A percentile compares a stretch with the other conserved stretches of the same genome.
phyloP scores from a whole-genome alignment of 2,113 vertebrate genomes.

The Poecilia latipinna region DNA sequence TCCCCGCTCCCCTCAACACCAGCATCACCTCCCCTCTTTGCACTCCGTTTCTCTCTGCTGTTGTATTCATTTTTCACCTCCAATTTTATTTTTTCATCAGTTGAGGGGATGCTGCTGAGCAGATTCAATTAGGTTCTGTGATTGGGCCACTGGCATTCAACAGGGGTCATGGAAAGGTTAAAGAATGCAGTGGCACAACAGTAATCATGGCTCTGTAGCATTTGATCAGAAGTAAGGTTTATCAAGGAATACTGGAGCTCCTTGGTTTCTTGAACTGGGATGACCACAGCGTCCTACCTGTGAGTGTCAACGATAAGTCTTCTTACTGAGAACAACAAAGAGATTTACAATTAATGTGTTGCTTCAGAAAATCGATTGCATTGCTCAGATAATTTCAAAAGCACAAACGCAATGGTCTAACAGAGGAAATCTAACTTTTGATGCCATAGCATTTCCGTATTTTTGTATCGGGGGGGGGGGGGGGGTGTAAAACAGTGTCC shows the following conservation, averaged over 20 bases:
- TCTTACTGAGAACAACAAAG: constrained; percentile 35
- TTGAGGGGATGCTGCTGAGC: constrained; percentile 67
- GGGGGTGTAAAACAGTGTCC: too few species aligned
- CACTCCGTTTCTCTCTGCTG: constrained; percentile 28
- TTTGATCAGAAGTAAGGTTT: constrained; percentile 83
- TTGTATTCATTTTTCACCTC: constrained; percentile 83
- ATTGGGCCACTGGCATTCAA: constrained; percentile 84
- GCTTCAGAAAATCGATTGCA: too few species aligned
- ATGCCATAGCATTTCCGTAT: too few species aligned
- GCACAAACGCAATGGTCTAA: too few species aligned
- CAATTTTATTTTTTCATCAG: constrained; percentile 83
- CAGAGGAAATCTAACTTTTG: too few species aligned
- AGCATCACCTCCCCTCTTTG: constrained; percentile 13
- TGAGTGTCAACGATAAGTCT: constrained; percentile 33
- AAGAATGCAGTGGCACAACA: constrained; percentile 86
- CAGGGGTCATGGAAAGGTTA: constrained; percentile 83
- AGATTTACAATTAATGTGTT: background rate
- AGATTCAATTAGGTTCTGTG: constrained; percentile 85
- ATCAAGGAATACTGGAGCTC: constrained; percentile 69
- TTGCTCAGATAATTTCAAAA: too few species aligned
- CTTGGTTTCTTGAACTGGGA: constrained; percentile 40
- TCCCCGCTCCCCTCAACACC: background rate
- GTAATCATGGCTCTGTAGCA: constrained; percentile 83
- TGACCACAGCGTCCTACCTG: constrained; percentile 30
- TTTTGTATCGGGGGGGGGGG: too few species aligned